Conservation (phyloP, 2,888 invertebrate genomes). For the Listrodromus nycthemerus region DNA sequence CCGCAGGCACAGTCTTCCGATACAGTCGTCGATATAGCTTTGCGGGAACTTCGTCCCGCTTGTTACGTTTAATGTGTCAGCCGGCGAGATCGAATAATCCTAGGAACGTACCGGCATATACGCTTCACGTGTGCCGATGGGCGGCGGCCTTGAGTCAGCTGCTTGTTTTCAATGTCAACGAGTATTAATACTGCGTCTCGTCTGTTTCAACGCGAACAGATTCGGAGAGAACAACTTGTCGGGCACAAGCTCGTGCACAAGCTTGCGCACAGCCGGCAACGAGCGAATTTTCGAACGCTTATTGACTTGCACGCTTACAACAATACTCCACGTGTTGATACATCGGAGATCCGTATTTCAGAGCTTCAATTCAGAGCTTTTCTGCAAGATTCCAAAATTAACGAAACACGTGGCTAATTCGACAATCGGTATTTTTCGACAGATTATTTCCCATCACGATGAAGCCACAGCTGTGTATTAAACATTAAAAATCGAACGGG, state of each 20-base stretch:
- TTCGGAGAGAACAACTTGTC: slow-evolving; percentile 42
- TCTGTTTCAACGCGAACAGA: slow-evolving; percentile 47
- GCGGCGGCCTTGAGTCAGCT: slow-evolving; percentile 78
- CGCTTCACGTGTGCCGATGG: slow-evolving; percentile 61
- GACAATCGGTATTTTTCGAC: neutral
- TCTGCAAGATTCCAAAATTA: neutral
- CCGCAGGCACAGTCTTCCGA: slow-evolving; percentile 22
- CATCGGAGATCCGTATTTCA: slow-evolving; percentile 30
- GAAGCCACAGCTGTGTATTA: neutral
- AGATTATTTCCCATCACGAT: neutral
- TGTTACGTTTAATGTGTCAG: slow-evolving; percentile 69
- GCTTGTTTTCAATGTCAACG: slow-evolving; percentile 79
- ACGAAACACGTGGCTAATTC: slow-evolving; percentile 5
- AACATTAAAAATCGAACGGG: neutral
- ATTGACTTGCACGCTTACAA: slow-evolving; percentile 24
- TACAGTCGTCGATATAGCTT: neutral
- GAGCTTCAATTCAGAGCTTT: neutral
- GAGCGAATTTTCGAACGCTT: slow-evolving; percentile 36
- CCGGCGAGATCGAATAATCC: slow-evolving; percentile 62
- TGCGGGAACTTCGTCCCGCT: slow-evolving; percentile 37
- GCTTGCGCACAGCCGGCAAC: slow-evolving; percentile 7
- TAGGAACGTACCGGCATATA: slow-evolving; percentile 51
- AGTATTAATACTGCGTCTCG: slow-evolving; percentile 72
- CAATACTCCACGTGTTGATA: slow-evolving; percentile 22
- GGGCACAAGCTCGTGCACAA: neutral